These are phyloP conservation scores for Apotomis turbidana DNA, from an alignment of 2,888 invertebrate genomes.

Conservation along the genomic window DNA sequence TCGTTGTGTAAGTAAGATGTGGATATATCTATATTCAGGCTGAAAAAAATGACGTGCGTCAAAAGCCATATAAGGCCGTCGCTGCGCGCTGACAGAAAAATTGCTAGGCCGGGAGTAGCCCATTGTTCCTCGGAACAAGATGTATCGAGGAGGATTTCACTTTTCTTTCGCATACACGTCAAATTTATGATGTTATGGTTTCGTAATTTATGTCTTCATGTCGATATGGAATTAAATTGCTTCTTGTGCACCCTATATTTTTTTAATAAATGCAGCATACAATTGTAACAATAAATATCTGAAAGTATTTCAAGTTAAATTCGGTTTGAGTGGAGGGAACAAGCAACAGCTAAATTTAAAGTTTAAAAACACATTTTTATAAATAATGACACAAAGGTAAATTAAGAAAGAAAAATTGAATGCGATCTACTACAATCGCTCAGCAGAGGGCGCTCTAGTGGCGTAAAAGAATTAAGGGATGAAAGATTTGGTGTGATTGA, in stretches of 20 bases:
- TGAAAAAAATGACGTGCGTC: conserved; percentile 68
- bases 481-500: no score
- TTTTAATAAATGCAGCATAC: background rate
- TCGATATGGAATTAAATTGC: background rate
- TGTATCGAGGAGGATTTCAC: conserved; percentile 60
- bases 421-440: no score
- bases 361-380: no score
- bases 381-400: no score
- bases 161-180: conserved; percentile 44
- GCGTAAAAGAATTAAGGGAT: no score
- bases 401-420: no score
- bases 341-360: no score
- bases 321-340: no score
- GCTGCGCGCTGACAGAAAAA: conserved; percentile 67
- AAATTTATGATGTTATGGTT: conserved; percentile 53
- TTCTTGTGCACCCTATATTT: conserved; percentile 2
- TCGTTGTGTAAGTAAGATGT: conserved; percentile 3
- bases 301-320: background rate
- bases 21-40: conserved; percentile 61
- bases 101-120: conserved; percentile 55
- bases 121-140: conserved; percentile 67
- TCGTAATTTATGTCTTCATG: conserved; percentile 37
- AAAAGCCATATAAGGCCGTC: conserved; percentile 63
- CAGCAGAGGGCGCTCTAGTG: no score
- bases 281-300: background rate